These are phyloP conservation scores for Stenichneumon culpator DNA, from an alignment of 2,888 invertebrate genomes.

Conservation along the genomic window DNA sequence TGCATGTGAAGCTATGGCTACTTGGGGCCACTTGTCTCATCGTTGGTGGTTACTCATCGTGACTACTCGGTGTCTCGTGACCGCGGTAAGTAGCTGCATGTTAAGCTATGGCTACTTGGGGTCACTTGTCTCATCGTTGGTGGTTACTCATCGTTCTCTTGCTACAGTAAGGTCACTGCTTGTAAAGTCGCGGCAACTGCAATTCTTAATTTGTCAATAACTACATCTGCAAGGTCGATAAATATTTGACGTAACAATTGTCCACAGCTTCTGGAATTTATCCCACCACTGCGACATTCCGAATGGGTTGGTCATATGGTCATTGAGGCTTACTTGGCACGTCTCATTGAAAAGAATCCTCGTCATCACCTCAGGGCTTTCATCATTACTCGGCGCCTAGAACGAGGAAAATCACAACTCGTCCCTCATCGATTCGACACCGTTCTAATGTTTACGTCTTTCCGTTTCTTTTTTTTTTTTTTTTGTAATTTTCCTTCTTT, in stretches of 20 bases:
- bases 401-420: constrained; percentile 5
- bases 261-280: not conserved
- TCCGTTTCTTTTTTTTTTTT: constrained; percentile 24
- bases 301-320: not conserved
- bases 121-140: no score
- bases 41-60: no score
- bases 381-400: constrained; percentile 44
- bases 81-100: not conserved
- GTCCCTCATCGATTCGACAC: constrained; percentile 62
- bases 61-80: not conserved
- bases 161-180: not conserved
- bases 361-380: constrained; percentile 58
- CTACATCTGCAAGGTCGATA: no score
- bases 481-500: constrained; percentile 27
- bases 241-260: not conserved
- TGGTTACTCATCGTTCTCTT: not conserved
- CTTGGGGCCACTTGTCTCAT: no score
- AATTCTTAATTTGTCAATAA: no score
- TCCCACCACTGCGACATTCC: not conserved
- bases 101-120: not conserved
- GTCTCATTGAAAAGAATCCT: not conserved
- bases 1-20: not conserved
- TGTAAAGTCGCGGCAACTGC: no score
- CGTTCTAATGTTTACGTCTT: constrained; percentile 51
- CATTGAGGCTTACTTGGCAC: not conserved